These are phyloP conservation scores for Sisyra terminalis DNA, from an alignment of 2,888 invertebrate genomes.

Conservation along the genomic window DNA sequence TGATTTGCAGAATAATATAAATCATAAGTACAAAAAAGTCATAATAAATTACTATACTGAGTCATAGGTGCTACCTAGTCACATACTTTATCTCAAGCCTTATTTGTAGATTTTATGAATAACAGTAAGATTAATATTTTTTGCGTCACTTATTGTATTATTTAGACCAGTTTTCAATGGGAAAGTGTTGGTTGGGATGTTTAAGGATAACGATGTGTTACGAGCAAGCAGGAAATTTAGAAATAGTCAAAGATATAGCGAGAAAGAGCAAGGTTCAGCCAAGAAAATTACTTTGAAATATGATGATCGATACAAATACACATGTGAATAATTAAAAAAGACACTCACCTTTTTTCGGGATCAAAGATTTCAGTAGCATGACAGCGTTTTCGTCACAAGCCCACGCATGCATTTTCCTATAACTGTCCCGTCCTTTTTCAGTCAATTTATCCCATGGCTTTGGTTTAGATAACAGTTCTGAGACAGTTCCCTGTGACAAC, in stretches of 20 bases:
- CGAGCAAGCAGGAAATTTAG: too few relatives aligned
- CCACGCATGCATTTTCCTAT: constrained; percentile 99
- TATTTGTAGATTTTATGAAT: too few relatives aligned
- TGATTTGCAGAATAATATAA: too few relatives aligned
- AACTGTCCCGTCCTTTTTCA: constrained; percentile 97
- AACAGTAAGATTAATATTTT: too few relatives aligned
- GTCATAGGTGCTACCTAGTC: too few relatives aligned
- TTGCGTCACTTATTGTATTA: not conserved
- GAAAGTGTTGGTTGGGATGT: too few relatives aligned
- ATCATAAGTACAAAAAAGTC: too few relatives aligned
- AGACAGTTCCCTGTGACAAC: constrained; percentile 92
- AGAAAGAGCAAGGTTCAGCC: not conserved
- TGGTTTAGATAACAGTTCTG: constrained; percentile 94
- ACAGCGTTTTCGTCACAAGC: constrained; percentile 95
- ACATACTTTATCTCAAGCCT: too few relatives aligned
- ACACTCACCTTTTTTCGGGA: constrained; percentile 90
- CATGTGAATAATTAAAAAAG: constrained; percentile 11
- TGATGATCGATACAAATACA: not conserved
- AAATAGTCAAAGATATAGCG: too few relatives aligned
- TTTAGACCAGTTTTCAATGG: not conserved
- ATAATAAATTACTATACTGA: too few relatives aligned
- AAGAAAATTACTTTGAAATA: not conserved
- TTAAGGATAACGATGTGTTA: too few relatives aligned
- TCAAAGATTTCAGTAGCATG: constrained; percentile 90
- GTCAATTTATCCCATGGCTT: constrained; percentile 99